phyloP scores from a whole-genome alignment of 2,797 vertebrate species.

The Melopsittacus undulatus region DNA sequence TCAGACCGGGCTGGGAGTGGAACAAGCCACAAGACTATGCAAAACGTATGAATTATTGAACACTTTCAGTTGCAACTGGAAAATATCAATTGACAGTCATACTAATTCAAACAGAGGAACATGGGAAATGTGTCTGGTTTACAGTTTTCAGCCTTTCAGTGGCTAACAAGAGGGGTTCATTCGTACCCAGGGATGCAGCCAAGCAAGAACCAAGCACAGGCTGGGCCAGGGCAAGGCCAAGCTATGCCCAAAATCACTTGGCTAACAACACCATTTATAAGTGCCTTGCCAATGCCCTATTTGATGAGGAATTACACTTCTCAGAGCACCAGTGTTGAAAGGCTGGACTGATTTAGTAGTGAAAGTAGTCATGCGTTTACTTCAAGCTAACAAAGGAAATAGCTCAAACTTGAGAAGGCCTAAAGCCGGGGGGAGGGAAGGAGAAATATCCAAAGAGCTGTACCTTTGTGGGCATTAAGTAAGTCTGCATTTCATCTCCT shows the following conservation, averaged over 20 bases:
- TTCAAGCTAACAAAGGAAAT: not conserved
- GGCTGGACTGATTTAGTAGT: not conserved
- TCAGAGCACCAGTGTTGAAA: not conserved
- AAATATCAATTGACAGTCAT: not conserved
- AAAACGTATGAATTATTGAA: conserved; percentile 38
- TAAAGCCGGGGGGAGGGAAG: not conserved
- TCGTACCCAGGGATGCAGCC: not conserved
- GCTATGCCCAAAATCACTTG: not conserved
- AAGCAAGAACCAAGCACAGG: not conserved
- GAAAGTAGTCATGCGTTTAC: not conserved
- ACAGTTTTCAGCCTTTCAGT: not conserved
- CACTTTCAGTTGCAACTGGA: not conserved
- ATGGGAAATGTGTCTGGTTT: not conserved
- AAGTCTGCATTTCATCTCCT: not conserved
- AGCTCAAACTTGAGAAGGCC: not conserved
- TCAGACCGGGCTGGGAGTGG: not conserved
- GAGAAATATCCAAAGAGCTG: not conserved
- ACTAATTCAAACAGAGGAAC: not conserved
- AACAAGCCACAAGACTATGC: not conserved
- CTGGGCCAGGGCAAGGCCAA: not conserved
- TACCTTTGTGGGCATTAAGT: not conserved
- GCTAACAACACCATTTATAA: not conserved
- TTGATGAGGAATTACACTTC: not conserved
- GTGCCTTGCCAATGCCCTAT: not conserved
- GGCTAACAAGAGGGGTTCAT: not conserved